Conservation (phyloP, 2,888 invertebrate species). For the Andrena chrysosceles region DNA sequence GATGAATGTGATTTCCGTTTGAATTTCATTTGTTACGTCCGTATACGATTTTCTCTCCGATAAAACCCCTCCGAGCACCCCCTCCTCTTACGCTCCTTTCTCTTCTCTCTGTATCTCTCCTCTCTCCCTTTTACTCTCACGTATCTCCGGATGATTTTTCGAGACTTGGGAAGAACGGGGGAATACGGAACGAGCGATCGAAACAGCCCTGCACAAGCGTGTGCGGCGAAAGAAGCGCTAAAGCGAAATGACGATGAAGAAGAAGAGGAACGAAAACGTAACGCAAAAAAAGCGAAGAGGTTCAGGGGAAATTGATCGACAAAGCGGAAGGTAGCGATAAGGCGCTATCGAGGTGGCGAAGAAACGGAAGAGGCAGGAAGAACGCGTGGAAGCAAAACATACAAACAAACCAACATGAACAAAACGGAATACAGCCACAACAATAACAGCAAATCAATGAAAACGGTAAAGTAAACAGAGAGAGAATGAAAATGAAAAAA, state of each 20-base stretch:
- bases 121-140: constrained; percentile 62
- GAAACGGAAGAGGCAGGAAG: constrained; percentile 14
- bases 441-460: constrained; percentile 34
- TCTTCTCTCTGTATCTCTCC: constrained; percentile 61
- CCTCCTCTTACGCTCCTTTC: constrained; percentile 63
- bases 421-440: constrained; percentile 16
- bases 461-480: constrained; percentile 23
- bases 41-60: constrained; percentile 63
- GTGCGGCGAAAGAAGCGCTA: constrained; percentile 18
- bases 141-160: constrained; percentile 61
- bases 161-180: constrained; percentile 53
- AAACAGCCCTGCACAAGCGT: constrained; percentile 22
- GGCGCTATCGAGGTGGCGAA: constrained; percentile 18
- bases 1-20: constrained; percentile 32
- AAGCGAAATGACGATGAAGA: constrained; percentile 17
- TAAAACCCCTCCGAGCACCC: constrained; percentile 47
- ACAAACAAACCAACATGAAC: constrained; percentile 11
- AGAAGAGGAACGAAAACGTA: constrained; percentile 5
- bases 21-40: constrained; percentile 55
- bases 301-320: constrained; percentile 40
- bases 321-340: constrained; percentile 12
- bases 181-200: constrained; percentile 53
- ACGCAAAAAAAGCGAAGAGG: constrained; percentile 33
- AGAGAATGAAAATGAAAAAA: constrained; percentile 50
- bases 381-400: constrained; percentile 49